Conservation (phyloP, 1,140 invertebrate species). For the Nebria ingens region DNA sequence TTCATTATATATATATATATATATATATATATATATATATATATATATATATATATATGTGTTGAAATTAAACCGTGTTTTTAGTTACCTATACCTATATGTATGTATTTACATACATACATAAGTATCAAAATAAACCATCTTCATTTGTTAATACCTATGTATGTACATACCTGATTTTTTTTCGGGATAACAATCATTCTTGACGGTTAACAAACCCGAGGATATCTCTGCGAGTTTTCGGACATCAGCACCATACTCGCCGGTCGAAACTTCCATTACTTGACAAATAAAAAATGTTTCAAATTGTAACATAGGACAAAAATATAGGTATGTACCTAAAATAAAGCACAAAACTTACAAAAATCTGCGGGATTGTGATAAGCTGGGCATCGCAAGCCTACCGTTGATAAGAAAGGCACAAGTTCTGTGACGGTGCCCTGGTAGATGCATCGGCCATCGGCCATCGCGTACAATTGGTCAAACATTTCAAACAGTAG, state of each 20-base stretch:
- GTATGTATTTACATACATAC: too few species aligned
- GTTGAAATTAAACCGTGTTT: too few species aligned
- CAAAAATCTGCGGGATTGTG: conserved; percentile 94
- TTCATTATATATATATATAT: too few species aligned
- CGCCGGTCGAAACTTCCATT: conserved; percentile 67
- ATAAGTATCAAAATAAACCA: too few species aligned
- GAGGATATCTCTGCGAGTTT: conserved; percentile 44
- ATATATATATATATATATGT: too few species aligned
- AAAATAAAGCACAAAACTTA: conserved; percentile 42
- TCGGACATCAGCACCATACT: conserved; percentile 48
- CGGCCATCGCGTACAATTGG: conserved; percentile 78
- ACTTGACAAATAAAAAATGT: conserved; percentile 37
- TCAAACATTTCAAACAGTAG: conserved; percentile 95
- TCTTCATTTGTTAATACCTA: too few species aligned
- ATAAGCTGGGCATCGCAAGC: conserved; percentile 78
- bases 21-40: too few species aligned
- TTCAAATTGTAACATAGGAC: too few species aligned
- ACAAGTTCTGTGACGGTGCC: conserved; percentile 64
- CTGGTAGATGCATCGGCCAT: conserved; percentile 81
- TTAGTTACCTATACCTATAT: too few species aligned
- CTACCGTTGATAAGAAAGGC: conserved; percentile 68
- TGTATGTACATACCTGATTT: background rate
- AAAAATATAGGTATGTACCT: background rate
- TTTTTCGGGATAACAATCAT: background rate
- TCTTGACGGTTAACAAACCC: conserved; percentile 10